These are phyloP conservation scores for Melanaphis sacchari DNA, from an alignment of 1,140 invertebrate species.

Conservation along the genomic window DNA sequence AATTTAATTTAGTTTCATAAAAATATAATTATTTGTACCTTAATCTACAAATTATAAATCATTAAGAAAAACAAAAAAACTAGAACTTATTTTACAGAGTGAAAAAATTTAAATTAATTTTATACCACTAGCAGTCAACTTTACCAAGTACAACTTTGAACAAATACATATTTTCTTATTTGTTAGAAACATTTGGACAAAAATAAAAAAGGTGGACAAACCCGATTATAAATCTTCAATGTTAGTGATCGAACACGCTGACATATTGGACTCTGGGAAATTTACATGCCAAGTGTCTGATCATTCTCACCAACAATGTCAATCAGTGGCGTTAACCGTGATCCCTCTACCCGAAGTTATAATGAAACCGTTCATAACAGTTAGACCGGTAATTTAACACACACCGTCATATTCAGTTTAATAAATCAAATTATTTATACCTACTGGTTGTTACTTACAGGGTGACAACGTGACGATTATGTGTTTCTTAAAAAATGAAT, in stretches of 20 bases:
- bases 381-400: slow-evolving; percentile 70
- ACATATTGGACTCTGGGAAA: slow-evolving; percentile 72
- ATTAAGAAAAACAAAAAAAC: neutral
- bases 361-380: slow-evolving; percentile 75
- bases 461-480: slow-evolving; percentile 73
- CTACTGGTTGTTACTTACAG: slow-evolving; percentile 61
- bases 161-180: neutral
- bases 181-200: slow-evolving; percentile 65
- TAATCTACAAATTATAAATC: neutral
- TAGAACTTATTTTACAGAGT: neutral
- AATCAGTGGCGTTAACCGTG: slow-evolving; percentile 73
- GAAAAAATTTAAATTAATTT: neutral
- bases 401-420: neutral
- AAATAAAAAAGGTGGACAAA: slow-evolving; percentile 68
- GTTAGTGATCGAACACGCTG: slow-evolving; percentile 71
- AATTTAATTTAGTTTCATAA: neutral
- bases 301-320: slow-evolving; percentile 76
- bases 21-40: neutral
- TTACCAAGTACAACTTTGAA: neutral
- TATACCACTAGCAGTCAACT: neutral
- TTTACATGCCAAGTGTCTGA: slow-evolving; percentile 79
- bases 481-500: slow-evolving; percentile 70
- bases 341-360: slow-evolving; percentile 73
- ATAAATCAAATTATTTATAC: neutral
- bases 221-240: slow-evolving; percentile 74